Base-by-base conservation (phyloP, 2,113 vertebrate species). In the Bubo scandiacus region DNA sequence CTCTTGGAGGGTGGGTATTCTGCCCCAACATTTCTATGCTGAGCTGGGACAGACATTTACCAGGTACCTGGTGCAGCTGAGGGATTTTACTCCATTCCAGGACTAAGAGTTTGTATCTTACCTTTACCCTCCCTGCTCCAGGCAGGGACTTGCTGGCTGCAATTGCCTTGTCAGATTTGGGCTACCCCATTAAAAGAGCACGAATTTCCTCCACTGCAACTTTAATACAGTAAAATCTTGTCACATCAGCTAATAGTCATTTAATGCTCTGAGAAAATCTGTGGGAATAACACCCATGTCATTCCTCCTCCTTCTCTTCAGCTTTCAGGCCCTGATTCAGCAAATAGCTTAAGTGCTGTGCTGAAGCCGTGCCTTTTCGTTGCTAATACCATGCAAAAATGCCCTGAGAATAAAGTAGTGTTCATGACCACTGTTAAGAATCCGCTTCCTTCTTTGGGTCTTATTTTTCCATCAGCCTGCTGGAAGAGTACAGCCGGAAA, bases 311-410 rank as follows among this genome's bases (percentile, higher is more conserved):
- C 87, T 88, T 1, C 85, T 85, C 38, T 43, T 77, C 81, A 49
- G 86, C 66, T 92, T 87, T 80, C 74, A 80, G 74, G 54, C 58
- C 66, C 92, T 83, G 92, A 91, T 95, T 95, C 81, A 91, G 89
- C 78, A 97, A 94, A 94, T 81, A 65, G 58, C 78, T 94, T 16
- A 62, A 93, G 86, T 49, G 86, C 90, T 7, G 2, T 21, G 75
- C 59, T 79, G 73, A 93, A 95, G 58, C 30, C 59, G n/a, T 87
- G 89, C 90, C 89, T 96, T 96, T 91, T 58, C 80, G 65, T 63
- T 65, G 86, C 89, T 95, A 95, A 96, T 95, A 86, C 89, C 86
- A n/a, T 83, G 92, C 83, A 80, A 61, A 92, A 96, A 66, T 43
- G 75, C 80, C 82, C 67, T 4, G 70, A 89, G 89, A 91, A 88